Evolutionary conservation across 2,888 invertebrate genomes (phyloP).

Genomic region (Prostheceraeus crozeri): DNA sequence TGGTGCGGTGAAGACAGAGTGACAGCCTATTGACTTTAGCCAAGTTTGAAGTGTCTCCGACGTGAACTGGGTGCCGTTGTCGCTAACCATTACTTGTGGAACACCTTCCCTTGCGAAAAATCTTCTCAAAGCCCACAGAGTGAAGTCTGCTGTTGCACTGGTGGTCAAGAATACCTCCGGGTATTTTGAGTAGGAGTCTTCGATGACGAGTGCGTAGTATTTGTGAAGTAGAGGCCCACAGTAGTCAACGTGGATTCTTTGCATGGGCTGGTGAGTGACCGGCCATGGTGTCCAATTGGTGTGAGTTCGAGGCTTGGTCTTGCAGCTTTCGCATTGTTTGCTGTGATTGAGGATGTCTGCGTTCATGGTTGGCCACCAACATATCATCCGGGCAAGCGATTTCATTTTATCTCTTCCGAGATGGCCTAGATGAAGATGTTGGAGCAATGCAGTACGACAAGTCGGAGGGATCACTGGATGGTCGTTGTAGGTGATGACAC

Average conservation of each 20-base stretch:
- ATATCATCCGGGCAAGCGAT: conserved; percentile 18
- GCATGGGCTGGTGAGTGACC: conserved; percentile 9
- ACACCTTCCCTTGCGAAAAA: conserved; percentile 21
- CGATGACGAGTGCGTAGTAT: conserved; percentile 3
- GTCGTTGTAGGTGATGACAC: no score
- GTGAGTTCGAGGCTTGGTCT: conserved; percentile 1
- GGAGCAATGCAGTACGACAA: no score
- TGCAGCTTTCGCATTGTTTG: neutral
- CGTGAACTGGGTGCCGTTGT: conserved; percentile 11
- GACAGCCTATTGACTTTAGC: neutral
- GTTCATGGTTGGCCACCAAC: conserved; percentile 20
- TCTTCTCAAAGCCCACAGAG: conserved; percentile 1
- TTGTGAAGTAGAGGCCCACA: neutral
- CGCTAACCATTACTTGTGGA: neutral
- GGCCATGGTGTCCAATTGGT: conserved; percentile 18
- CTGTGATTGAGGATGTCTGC: neutral
- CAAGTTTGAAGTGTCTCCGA: neutral
- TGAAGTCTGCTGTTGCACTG: conserved; percentile 1
- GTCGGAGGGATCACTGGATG: no score
- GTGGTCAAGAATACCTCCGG: conserved; percentile 23
- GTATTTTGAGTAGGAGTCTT: conserved; percentile 9
- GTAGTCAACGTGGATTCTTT: conserved; percentile 19
- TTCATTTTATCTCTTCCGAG: conserved; percentile 10
- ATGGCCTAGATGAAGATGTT: conserved; percentile 7
- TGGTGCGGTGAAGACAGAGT: no score